Evolutionary conservation across 2,113 vertebrate genomes (phyloP), one percentile per base, ranked within the genome.

Genomic region (Sinocyclocheilus maitianheensis): DNA sequence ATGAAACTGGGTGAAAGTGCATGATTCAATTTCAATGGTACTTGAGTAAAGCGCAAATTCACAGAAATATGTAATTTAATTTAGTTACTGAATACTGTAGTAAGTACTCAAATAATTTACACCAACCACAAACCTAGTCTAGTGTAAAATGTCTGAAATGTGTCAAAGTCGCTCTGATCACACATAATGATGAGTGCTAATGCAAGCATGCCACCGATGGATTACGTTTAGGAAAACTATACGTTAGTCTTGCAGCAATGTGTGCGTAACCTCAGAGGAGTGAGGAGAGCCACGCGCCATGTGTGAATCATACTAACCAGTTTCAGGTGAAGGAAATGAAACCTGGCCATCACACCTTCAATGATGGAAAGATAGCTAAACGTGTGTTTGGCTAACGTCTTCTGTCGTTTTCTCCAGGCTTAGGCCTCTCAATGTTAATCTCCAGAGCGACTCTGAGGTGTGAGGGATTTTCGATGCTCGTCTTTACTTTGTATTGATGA

Each of bases 231-330:
- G 43, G 5, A 53, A 16, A 79, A 5, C 16, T 34, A 20, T 60
- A 20, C 16, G 10, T 20, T 79, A 69, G 72, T 46, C 37, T 58
- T 62, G 77, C 8, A 43, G 40, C 22, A 79, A 87, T 34, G 82
- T 87, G 87, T 85, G 58, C 71, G 12, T 83, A 26, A 48, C 55
- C 81, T 87, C 76, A 83, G 85, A 74, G 13, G 88, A 85, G 92
- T 92, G 93, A 92, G 88, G 79, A 90, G 76, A 88, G 81, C 86
- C 83, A 91, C 91, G 48, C 91, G 83, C 63, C 75, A 91, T 86
- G 90, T 90, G 92, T 87, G 90, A 91, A 86, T 89, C 88, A 90
- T 90, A 93, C 91, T 91, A 91, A 91, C 88, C 79, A 8, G 84
- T 83, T 88, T 92, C 89, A 92, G 90, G 87, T 92, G 37, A 88